phyloP scores from a whole-genome alignment of 2,113 vertebrate species.

The Corvus moneduloides region DNA sequence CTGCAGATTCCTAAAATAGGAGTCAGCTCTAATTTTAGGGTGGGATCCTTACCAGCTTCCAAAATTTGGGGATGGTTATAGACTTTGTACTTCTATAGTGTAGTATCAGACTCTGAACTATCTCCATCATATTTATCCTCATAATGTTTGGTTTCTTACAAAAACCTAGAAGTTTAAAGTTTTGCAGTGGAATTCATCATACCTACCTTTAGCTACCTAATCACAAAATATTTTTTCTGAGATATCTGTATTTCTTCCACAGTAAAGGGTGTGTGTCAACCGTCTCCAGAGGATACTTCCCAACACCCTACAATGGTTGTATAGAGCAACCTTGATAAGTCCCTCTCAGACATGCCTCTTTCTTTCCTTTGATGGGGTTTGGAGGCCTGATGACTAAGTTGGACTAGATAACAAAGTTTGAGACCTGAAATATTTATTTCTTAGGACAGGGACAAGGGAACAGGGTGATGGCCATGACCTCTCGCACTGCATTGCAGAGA shows the following conservation, averaged over 20 bases:
- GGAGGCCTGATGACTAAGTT: background rate
- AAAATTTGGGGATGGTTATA: background rate
- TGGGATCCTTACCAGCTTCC: background rate
- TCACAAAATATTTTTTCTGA: background rate
- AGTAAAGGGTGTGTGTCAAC: background rate
- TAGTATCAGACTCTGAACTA: background rate
- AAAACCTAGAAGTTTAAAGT: background rate
- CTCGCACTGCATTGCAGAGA: background rate
- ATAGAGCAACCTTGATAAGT: background rate
- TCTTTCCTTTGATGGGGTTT: background rate
- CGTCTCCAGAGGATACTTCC: background rate
- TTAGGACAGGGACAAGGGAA: background rate
- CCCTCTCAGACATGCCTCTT: background rate
- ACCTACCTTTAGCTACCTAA: background rate
- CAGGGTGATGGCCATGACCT: background rate
- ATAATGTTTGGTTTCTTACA: background rate
- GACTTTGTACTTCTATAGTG: background rate
- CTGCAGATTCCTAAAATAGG: background rate
- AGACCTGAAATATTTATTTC: background rate
- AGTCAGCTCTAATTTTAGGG: background rate
- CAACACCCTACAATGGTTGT: background rate
- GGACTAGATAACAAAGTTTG: background rate
- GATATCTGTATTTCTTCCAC: background rate
- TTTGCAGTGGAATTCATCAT: background rate
- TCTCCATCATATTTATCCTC: background rate